Conservation (phyloP, 2,888 invertebrate genomes). For the Cosmorhoe ocellata region DNA sequence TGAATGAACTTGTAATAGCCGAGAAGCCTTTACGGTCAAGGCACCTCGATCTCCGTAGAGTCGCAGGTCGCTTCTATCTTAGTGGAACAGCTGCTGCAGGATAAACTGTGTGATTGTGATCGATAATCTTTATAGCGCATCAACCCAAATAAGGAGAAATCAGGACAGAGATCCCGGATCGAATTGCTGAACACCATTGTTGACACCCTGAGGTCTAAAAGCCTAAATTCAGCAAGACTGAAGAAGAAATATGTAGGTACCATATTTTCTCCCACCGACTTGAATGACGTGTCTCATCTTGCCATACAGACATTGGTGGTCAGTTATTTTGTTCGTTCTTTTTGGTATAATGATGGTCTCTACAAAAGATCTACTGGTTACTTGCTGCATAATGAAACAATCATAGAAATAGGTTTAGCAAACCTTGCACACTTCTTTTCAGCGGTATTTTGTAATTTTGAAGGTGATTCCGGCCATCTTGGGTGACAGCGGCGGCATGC, state of each 20-base stretch:
- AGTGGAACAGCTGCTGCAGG: not conserved
- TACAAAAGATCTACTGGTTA: too few species aligned
- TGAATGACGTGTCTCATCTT: not conserved
- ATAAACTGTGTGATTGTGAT: constrained; percentile 8
- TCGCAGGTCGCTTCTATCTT: not conserved
- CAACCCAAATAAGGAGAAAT: constrained; percentile 8
- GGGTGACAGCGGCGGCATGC: constrained; percentile 42
- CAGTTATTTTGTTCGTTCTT: too few species aligned
- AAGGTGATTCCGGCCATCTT: constrained; percentile 57
- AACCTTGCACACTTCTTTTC: too few species aligned
- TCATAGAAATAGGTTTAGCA: too few species aligned
- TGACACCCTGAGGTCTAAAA: constrained; percentile 13
- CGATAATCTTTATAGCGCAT: constrained; percentile 21
- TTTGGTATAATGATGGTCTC: too few species aligned
- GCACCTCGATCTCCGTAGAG: too few species aligned
- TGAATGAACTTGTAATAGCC: too few species aligned
- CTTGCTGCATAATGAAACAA: too few species aligned
- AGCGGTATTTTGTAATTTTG: too few species aligned
- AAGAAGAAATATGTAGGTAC: constrained; percentile 16
- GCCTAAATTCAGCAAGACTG: not conserved
- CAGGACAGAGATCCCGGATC: not conserved
- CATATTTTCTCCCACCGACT: not conserved
- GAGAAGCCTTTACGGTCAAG: too few species aligned
- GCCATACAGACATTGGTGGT: too few species aligned
- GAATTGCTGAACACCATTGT: constrained; percentile 16